Base-by-base conservation (phyloP, 2,113 vertebrate genomes). In the Pyrgilauda ruficollis region DNA sequence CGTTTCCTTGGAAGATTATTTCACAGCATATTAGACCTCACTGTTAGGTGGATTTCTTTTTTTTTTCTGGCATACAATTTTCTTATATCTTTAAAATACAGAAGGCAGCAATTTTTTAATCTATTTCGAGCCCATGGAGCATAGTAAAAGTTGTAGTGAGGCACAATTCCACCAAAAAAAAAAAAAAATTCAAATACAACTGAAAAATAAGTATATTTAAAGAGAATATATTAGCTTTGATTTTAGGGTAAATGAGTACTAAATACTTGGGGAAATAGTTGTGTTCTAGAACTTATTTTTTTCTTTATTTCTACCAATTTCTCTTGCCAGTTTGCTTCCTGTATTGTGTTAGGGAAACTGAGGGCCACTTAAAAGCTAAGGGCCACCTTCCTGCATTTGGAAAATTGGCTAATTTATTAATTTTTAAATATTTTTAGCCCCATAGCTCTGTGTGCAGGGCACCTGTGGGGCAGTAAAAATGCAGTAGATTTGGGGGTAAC, bases 1-100 rank as follows among this genome's bases (percentile, higher is more conserved):
- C 26, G 21, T 86, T 94, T 94, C 68, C 68, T 79, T 81, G 52
- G 44, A 68, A 90, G 64, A 73, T 87, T 91, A 92, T 93, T 96
- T 92, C 62, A 19, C 41, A 90, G 44, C 37, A 68, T 90, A 63
- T 88, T 88, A 77, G 78, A 62, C 63, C 64, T 86, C 63, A 59
- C n/a, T 76, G 50, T 85, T 82, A 46, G 81, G 78, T 85, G 55
- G n/a, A 37, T 21, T 28, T 80, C 35, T 72, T 56, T 33, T 61
- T 61, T 61, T 46, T n/a, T 47, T 15, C 28, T 14, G 21, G 10
- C 33, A 18, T 24, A 47, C 5, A 33, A 10, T 59, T 89, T 93
- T 75, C 50, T 63, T 75, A 27, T 56, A 64, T 52, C 47, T 93
- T 77, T 78, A 72, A 93, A 67, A 86, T 78, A 84, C 30, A 58